A percentile compares a stretch with the other conserved stretches of the same genome.
phyloP scores from a whole-genome alignment of 2,113 vertebrate species.

The Mormyrus lacerda region DNA sequence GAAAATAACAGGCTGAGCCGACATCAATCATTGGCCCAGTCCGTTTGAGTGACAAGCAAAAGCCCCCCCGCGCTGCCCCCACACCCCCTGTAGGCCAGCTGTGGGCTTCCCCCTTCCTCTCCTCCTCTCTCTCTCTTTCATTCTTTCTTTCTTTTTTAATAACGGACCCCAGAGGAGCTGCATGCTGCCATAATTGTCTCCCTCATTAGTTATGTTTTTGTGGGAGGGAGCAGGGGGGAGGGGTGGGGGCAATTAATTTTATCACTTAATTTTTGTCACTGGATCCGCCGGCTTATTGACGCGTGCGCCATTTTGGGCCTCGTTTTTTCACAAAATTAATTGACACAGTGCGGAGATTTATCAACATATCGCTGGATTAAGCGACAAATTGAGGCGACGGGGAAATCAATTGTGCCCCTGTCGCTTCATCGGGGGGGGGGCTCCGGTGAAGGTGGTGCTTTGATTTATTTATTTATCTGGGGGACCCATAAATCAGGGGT shows the following conservation, averaged over 20 bases:
- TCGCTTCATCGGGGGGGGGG: constrained; percentile 48
- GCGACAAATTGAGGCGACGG: constrained; percentile 71
- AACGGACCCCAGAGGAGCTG: constrained; percentile 56
- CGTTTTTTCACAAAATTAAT: constrained; percentile 73
- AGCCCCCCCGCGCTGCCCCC: background rate
- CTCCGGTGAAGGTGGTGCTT: constrained; percentile 56
- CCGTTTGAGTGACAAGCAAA: background rate
- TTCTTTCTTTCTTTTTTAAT: constrained; percentile 57
- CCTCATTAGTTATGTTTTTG: constrained; percentile 74
- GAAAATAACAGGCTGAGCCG: background rate
- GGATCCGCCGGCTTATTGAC: constrained; percentile 61
- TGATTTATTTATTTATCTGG: constrained; percentile 70
- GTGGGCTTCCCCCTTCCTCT: constrained; percentile 36
- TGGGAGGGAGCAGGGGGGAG: constrained; percentile 53
- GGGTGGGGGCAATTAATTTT: constrained; percentile 67
- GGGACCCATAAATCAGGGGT: constrained; percentile 65
- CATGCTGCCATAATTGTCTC: constrained; percentile 68
- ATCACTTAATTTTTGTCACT: constrained; percentile 73
- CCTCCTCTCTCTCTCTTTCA: constrained; percentile 50
- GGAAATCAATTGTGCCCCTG: constrained; percentile 71
- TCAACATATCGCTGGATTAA: constrained; percentile 29
- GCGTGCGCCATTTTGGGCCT: constrained; percentile 47
- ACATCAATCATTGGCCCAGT: background rate
- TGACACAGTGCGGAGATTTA: constrained; percentile 58
- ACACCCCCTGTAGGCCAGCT: background rate